Percentiles rank a stretch among this genome's conserved stretches.
These are phyloP conservation scores for Drosophila virilis DNA, from an alignment of 1,140 invertebrate species.

Conservation along the genomic window DNA sequence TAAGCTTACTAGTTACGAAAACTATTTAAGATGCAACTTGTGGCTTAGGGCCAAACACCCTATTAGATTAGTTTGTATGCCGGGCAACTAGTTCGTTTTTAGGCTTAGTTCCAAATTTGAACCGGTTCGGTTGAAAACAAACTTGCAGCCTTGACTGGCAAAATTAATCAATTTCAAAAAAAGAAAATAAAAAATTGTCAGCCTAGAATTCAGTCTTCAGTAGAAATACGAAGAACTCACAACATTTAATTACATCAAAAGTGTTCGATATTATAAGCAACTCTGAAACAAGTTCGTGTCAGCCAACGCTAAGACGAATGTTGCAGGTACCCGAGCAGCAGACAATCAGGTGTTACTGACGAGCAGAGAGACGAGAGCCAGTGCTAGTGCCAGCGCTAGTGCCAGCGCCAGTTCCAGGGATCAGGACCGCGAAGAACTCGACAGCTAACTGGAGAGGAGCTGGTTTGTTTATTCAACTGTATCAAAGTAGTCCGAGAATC, in stretches of 20 bases:
- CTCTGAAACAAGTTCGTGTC: slow-evolving; percentile 3
- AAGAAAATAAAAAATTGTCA: slow-evolving; percentile 19
- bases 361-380: not conserved
- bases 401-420: not conserved
- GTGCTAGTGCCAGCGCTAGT: not conserved
- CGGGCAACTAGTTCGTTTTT: not conserved
- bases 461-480: slow-evolving; percentile 15
- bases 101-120: not conserved
- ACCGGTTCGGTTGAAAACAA: not conserved
- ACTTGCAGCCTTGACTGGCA: slow-evolving; percentile 83
- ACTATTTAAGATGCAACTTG: not conserved
- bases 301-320: slow-evolving; percentile 10
- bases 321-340: slow-evolving; percentile 19
- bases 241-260: slow-evolving; percentile 40
- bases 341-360: not conserved
- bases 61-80: not conserved
- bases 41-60: too few relatives aligned
- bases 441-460: not conserved
- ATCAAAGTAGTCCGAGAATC: slow-evolving; percentile 37
- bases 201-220: slow-evolving; percentile 54
- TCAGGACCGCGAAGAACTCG: not conserved
- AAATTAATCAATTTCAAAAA: slow-evolving; percentile 31
- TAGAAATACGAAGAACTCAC: slow-evolving; percentile 60
- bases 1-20: too few relatives aligned
- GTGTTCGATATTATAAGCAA: slow-evolving; percentile 27